These are phyloP conservation scores for Emydocephalus ijimae DNA, from an alignment of 2,113 vertebrate genomes.

Conservation along the genomic window DNA sequence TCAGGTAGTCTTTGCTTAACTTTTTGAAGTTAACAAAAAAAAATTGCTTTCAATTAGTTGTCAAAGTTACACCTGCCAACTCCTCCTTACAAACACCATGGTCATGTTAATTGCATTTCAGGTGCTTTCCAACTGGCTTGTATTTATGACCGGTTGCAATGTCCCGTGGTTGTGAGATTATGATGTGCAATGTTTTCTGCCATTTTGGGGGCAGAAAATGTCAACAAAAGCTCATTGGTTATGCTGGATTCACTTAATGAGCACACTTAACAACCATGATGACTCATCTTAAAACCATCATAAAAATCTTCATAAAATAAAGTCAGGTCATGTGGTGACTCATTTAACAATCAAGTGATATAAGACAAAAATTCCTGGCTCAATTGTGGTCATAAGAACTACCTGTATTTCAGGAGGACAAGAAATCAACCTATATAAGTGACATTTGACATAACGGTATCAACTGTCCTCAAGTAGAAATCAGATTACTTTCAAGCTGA, in stretches of 20 bases:
- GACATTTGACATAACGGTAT: slow-evolving; percentile 42
- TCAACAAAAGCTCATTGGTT: neutral
- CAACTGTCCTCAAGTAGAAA: slow-evolving; percentile 38
- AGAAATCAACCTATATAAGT: slow-evolving; percentile 38
- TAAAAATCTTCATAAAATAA: neutral
- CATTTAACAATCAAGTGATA: neutral
- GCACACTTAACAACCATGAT: too few species aligned
- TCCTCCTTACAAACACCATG: neutral
- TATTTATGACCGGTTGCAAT: neutral
- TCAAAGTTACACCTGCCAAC: neutral
- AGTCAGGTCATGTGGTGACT: neutral
- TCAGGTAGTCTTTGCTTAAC: neutral
- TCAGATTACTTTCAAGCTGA: slow-evolving; percentile 1
- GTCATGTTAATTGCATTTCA: neutral
- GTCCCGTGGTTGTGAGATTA: neutral
- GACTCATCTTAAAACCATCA: neutral
- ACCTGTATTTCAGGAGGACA: neutral
- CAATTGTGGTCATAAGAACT: too few species aligned
- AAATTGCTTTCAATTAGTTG: neutral
- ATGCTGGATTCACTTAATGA: neutral
- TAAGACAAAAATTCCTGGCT: too few species aligned
- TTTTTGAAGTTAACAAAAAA: neutral
- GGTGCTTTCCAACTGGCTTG: neutral
- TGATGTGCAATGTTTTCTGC: neutral
- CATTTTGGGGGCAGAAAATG: neutral